A percentile compares a stretch with the other conserved stretches of the same genome.
These are phyloP conservation scores for Catharus fuscescens DNA, from an alignment of 2,113 vertebrate species.

Conservation along the genomic window DNA sequence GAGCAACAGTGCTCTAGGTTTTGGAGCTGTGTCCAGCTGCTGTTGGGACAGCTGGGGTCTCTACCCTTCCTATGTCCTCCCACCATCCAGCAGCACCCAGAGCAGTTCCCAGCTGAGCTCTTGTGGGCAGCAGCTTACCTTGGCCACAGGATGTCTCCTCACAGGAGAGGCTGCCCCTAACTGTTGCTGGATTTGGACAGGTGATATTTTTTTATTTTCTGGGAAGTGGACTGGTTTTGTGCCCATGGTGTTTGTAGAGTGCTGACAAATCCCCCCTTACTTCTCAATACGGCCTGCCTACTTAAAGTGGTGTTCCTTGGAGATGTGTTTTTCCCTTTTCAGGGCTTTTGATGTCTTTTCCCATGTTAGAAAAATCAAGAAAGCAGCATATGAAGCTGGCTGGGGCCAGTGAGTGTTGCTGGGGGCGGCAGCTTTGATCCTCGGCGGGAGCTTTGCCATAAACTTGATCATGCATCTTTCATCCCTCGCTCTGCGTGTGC, in stretches of 20 bases:
- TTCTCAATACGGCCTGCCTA: neutral
- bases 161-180: neutral
- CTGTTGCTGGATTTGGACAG: neutral
- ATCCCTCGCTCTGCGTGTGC: neutral
- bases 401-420: neutral
- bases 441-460: neutral
- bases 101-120: neutral
- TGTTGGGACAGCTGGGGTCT: neutral
- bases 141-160: neutral
- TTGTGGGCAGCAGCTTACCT: neutral
- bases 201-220: neutral
- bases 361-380: neutral
- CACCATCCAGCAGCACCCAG: neutral
- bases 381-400: neutral
- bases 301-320: conserved; percentile 1
- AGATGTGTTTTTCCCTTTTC: neutral
- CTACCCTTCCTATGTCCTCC: neutral
- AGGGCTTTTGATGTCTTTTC: conserved; percentile 35
- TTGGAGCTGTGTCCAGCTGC: neutral
- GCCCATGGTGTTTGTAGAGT: neutral
- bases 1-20: neutral
- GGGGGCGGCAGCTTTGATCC: conserved; percentile 13
- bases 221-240: neutral
- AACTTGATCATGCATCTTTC: conserved; percentile 30
- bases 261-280: neutral